Evolutionary conservation across 2,888 invertebrate genomes (phyloP).

Genomic region (Drosophila setosimentum): DNA sequence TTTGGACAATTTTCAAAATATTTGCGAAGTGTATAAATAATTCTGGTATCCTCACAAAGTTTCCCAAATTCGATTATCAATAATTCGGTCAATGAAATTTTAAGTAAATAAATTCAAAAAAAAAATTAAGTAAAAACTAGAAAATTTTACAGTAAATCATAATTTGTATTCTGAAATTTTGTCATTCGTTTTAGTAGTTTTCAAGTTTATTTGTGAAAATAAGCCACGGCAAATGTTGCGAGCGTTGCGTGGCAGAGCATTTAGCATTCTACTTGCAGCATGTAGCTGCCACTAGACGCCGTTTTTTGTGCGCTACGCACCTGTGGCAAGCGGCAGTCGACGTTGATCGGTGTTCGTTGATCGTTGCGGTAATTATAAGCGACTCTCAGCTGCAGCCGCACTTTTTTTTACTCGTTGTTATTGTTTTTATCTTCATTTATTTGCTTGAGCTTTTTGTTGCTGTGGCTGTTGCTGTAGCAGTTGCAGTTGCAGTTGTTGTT

Average conservation of each 20-base stretch:
- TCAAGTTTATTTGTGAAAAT: too few species aligned
- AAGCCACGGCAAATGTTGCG: neutral
- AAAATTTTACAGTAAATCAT: neutral
- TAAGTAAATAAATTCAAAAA: neutral
- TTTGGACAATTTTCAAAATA: neutral
- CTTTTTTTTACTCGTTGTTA: constrained; percentile 11
- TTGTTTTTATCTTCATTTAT: constrained; percentile 8
- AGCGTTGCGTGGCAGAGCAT: constrained; percentile 29
- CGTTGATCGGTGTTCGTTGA: constrained; percentile 51
- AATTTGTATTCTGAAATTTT: neutral
- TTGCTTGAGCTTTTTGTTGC: constrained; percentile 16
- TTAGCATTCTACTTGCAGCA: constrained; percentile 4
- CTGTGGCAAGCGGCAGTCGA: constrained; percentile 47
- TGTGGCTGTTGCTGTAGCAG: neutral
- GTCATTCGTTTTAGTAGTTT: neutral
- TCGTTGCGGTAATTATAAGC: constrained; percentile 56
- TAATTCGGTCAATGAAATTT: neutral
- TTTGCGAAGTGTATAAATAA: neutral
- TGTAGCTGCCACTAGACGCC: constrained; percentile 33
- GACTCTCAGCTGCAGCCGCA: constrained; percentile 51
- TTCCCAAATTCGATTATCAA: neutral
- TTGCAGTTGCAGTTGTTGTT: constrained; percentile 7
- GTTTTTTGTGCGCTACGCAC: constrained; percentile 53
- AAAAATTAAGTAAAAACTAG: neutral
- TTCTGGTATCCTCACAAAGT: neutral